phyloP scores from a whole-genome alignment of 2,113 vertebrate species.

The Peromyscus polionotus region DNA sequence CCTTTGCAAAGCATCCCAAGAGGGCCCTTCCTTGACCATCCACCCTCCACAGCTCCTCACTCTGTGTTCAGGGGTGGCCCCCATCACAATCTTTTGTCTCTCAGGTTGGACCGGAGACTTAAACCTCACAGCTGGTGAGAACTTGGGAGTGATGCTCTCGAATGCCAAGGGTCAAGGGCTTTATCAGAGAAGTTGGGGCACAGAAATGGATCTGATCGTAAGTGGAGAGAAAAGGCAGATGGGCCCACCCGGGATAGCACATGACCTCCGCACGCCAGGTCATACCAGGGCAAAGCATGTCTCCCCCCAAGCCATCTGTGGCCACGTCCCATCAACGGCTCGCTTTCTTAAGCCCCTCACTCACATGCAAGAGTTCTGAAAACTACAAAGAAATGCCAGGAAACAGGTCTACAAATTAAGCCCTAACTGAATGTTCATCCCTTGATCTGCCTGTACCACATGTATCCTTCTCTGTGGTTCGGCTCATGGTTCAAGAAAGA shows the following conservation, averaged over 20 bases:
- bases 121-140: not conserved
- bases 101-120: not conserved
- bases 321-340: not conserved
- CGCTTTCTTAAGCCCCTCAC: not conserved
- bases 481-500: not conserved
- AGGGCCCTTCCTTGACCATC: not conserved
- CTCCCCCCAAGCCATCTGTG: not conserved
- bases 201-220: not conserved
- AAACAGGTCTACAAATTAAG: not conserved
- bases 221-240: not conserved
- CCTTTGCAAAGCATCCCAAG: not conserved
- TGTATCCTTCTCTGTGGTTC: not conserved
- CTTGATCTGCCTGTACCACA: not conserved
- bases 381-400: not conserved
- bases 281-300: not conserved
- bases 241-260: too few relatives aligned
- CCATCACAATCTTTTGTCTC: not conserved
- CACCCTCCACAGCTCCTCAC: not conserved
- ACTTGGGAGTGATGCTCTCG: not conserved
- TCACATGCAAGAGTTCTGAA: not conserved
- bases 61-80: accelerated
- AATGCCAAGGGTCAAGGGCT: not conserved
- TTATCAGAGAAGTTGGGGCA: not conserved
- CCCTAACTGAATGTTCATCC: not conserved
- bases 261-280: not conserved